Evolutionary conservation across 2,888 invertebrate genomes (phyloP).

Genomic region (Himalopsyche anomala): DNA sequence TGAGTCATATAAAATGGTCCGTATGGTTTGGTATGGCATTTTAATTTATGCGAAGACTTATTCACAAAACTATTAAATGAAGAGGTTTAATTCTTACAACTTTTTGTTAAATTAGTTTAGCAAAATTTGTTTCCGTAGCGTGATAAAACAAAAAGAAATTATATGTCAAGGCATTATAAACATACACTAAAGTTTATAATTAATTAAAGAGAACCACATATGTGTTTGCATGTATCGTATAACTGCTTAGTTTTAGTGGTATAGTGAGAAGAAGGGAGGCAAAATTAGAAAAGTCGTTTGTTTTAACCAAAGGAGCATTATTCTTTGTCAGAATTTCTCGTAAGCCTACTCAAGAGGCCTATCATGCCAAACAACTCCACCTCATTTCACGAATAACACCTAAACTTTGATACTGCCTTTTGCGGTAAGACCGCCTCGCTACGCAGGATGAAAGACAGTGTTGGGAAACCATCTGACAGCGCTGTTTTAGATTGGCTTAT

Average conservation of each 20-base stretch:
- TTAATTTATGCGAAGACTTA: too few species aligned
- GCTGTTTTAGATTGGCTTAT: background rate
- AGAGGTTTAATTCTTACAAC: too few species aligned
- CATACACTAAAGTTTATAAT: background rate
- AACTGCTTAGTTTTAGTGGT: conserved; percentile 30
- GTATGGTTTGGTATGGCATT: too few species aligned
- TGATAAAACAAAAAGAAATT: background rate
- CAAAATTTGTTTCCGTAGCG: too few species aligned
- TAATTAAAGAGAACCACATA: conserved; percentile 13
- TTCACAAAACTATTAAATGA: too few species aligned
- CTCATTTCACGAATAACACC: conserved; percentile 53
- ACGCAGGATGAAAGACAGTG: background rate
- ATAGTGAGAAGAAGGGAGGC: conserved; percentile 45
- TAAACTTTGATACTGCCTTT: conserved; percentile 51
- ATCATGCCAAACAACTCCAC: conserved; percentile 53
- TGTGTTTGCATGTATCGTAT: background rate
- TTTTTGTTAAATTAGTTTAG: too few species aligned
- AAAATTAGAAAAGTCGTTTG: conserved; percentile 31
- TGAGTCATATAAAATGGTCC: too few species aligned
- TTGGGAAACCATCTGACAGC: background rate
- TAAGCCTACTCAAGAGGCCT: conserved; percentile 55
- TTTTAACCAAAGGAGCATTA: conserved; percentile 34
- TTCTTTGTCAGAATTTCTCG: conserved; percentile 29
- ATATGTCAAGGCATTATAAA: background rate
- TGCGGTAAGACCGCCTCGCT: conserved; percentile 16